Base-by-base conservation (phyloP, 2,888 invertebrate species). In the Nasonovia ribisnigri region DNA sequence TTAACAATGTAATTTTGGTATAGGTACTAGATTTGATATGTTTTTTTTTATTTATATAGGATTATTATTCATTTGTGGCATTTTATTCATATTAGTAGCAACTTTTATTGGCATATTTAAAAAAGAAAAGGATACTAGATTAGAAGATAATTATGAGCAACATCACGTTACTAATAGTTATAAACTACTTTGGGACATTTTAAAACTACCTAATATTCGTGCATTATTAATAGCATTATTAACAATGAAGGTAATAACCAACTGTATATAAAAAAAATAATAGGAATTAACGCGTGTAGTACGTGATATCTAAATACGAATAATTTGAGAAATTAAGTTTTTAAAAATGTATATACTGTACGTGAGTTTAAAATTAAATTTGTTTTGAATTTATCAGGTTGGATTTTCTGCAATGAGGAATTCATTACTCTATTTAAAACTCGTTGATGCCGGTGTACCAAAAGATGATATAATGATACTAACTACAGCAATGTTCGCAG, bases 361-460 rank as follows among this genome's bases (percentile, higher is more conserved):
- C 67, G n/a, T 67, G n/a, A 67, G 13, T 16, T 67, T 57, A 57
- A 42, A 20, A 67, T 42, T 54, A 60, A 6, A 57, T 11, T 42
- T 42, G 5, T 54, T 60, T 90, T 67, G 42, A 90, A 91, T 95
- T 96, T 96, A 96, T 94, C 95, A 99, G 98, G 97, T 99, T 95
- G 98, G 99, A 5, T 99, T 99, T 96, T 98, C 99, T 77, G 99
- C 99, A 1, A 98, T 98, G 94, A 99, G 99, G 96, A 98, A 98
- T 51, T 98, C 98, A 51, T 98, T 99, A 0, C 98, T 99, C 42
- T 98, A 98, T 4, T 96, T 99, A 94, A 99, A 99, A 96, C 96
- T 99, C 90, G 98, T 99, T 1, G 99, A 99, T 96, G 98, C 98
- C 46, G 99, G 99, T 24, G 98, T 99, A 90, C 99, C 99, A 0